Conservation (phyloP, 2,888 invertebrate genomes). For the Aradus depressus region DNA sequence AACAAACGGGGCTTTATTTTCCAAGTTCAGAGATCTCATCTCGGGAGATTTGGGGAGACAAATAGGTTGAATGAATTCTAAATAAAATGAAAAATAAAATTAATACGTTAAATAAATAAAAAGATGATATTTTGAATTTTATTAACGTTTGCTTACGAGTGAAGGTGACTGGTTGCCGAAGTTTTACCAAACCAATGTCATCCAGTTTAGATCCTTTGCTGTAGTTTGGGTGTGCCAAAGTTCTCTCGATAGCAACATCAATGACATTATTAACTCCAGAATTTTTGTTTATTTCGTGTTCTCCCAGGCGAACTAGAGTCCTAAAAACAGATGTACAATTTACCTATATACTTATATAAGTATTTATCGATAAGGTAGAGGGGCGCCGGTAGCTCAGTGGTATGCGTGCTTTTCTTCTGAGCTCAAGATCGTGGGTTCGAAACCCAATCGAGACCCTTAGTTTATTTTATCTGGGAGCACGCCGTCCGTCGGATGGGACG, state of each 20-base stretch:
- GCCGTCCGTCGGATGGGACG: no score
- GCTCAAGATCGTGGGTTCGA: no score
- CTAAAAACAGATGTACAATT: conserved; percentile 22
- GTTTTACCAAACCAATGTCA: conserved; percentile 26
- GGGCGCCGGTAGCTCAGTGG: no score
- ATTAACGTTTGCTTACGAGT: conserved; percentile 47
- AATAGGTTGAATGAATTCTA: conserved; percentile 58
- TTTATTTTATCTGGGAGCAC: no score
- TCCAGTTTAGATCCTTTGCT: conserved; percentile 12
- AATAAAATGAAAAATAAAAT: conserved; percentile 34
- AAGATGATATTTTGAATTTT: no score
- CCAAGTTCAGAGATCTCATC: conserved; percentile 45
- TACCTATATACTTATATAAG: no score
- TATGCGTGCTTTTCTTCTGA: no score
- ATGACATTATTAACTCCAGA: conserved; percentile 22
- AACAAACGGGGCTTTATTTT: conserved; percentile 52
- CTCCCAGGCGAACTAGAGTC: conserved; percentile 23
- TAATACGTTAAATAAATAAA: no score
- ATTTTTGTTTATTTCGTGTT: conserved; percentile 19
- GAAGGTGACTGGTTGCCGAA: conserved; percentile 43
- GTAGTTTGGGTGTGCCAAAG: conserved; percentile 22
- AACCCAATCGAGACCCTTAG: no score
- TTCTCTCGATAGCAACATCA: conserved; percentile 21
- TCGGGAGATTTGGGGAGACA: conserved; percentile 55
- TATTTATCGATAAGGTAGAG: no score